phyloP scores from a whole-genome alignment of 2,113 vertebrate species.

The Steatornis caripensis region DNA sequence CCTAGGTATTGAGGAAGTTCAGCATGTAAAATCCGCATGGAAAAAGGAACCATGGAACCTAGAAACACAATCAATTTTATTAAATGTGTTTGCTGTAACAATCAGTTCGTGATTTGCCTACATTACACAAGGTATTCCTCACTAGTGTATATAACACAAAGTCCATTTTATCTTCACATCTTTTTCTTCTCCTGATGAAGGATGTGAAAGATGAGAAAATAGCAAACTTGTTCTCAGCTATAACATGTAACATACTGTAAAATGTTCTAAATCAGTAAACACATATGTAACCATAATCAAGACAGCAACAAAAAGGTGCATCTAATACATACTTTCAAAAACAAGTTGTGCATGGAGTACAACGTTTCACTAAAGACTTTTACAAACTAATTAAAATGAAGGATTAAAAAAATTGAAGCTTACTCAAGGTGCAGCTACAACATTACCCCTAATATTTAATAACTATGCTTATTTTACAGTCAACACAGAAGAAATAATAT shows the following conservation, averaged over 20 bases:
- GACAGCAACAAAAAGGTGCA: not conserved
- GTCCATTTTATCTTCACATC: not conserved
- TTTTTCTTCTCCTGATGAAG: not conserved
- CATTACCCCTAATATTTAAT: not conserved
- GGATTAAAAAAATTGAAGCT: not conserved
- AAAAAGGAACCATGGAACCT: constrained; percentile 98
- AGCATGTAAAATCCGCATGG: constrained; percentile 92
- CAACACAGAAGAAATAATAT: not conserved
- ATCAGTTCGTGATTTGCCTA: not conserved
- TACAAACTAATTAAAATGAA: not conserved
- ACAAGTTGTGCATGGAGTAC: not conserved
- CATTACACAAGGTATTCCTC: not conserved
- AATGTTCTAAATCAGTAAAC: not conserved
- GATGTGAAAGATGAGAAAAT: not conserved
- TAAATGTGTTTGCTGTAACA: not conserved
- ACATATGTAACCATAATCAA: not conserved
- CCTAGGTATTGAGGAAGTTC: constrained; percentile 94
- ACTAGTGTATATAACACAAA: not conserved
- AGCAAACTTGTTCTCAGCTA: not conserved
- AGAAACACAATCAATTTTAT: not conserved
- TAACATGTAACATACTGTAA: not conserved
- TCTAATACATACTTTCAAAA: not conserved
- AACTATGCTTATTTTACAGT: not conserved
- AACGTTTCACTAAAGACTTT: not conserved
- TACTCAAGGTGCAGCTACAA: not conserved